Base-by-base conservation (phyloP, 2,888 invertebrate species). In the Lomographa bimaculata region DNA sequence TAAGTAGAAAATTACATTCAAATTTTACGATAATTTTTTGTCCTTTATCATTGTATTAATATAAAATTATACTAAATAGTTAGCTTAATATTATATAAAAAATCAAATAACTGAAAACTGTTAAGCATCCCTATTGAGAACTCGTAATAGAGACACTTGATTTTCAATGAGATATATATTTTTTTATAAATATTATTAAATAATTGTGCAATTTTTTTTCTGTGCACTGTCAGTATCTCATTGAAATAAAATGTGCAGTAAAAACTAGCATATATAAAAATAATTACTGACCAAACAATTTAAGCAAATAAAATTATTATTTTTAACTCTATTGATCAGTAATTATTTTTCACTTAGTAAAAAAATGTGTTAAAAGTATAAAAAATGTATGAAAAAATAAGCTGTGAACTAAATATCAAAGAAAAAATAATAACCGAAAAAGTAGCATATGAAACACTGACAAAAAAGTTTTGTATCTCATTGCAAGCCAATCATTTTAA, bases 341-440 rank as follows among this genome's bases (percentile, higher is more conserved):
- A 73, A 64, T 65, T 58, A 65, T 64, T 55, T 66, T 55, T 64
- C 55, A 14, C 64, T 65, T 64, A 70, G n/a, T 68, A 72, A 56
- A 59, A 54, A 67, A 65, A 64, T 74, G 78, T 77, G 78, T 79
- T 64, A 63, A 60, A 58, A 46, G 36, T 62, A 61, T 60, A 63
- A 59, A 53, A 44, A 54, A 53, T 54, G 7, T 14, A 40, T 10
- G 16, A 60, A 79, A n/a, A 85, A 85, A 85, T 82, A 86, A 86
- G 86, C 86, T 80, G 83, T 84, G 74, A 80, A 80, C 69, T 73
- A 68, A 85, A 81, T 46, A 70, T 57, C 50, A 39, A 55, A 51
- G 10, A 26, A 46, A 46, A 51, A 36, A 55, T 56, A 55, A 57
- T 55, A 33, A 51, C n/a, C n/a, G 56, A 53, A 55, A 50, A 39